phyloP scores from a whole-genome alignment of 2,888 invertebrate species.

The Endotricha flammealis region DNA sequence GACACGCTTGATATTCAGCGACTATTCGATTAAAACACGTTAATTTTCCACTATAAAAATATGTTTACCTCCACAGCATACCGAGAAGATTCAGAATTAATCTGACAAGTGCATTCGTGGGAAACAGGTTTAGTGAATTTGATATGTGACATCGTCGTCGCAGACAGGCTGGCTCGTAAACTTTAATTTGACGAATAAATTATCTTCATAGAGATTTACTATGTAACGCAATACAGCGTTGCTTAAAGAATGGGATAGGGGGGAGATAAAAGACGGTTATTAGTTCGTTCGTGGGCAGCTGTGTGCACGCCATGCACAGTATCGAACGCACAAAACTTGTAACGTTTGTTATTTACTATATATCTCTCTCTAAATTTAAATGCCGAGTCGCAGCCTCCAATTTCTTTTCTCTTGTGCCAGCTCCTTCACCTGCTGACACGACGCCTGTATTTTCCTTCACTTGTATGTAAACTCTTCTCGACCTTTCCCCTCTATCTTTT shows the following conservation, averaged over 20 bases:
- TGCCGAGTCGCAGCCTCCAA: too few relatives aligned
- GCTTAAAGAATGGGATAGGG: slow-evolving; percentile 41
- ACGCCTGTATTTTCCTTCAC: too few relatives aligned
- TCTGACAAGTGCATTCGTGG: slow-evolving; percentile 57
- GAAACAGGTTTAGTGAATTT: slow-evolving; percentile 55
- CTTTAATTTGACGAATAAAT: slow-evolving; percentile 65
- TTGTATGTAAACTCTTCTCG: too few relatives aligned
- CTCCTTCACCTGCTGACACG: too few relatives aligned
- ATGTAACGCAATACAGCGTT: slow-evolving; percentile 49
- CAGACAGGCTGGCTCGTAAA: slow-evolving; percentile 63
- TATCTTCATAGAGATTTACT: slow-evolving; percentile 55
- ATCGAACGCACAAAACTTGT: too few relatives aligned
- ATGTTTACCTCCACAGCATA: too few relatives aligned
- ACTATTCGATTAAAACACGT: too few relatives aligned
- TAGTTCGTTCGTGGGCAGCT: slow-evolving; percentile 35
- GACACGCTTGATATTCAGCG: too few relatives aligned
- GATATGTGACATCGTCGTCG: slow-evolving; percentile 56
- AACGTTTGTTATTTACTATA: too few relatives aligned
- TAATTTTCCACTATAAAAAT: slow-evolving; percentile 27
- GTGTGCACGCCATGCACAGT: slow-evolving; percentile 28
- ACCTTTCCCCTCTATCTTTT: too few relatives aligned
- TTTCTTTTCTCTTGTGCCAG: too few relatives aligned
- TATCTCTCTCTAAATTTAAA: too few relatives aligned
- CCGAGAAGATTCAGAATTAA: slow-evolving; percentile 55
- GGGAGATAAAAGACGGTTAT: slow-evolving; percentile 55